Percentiles rank a stretch among this genome's conserved stretches.
Evolutionary conservation across 2,888 invertebrate genomes (phyloP).

Genomic region (Sphinx pinastri): DNA sequence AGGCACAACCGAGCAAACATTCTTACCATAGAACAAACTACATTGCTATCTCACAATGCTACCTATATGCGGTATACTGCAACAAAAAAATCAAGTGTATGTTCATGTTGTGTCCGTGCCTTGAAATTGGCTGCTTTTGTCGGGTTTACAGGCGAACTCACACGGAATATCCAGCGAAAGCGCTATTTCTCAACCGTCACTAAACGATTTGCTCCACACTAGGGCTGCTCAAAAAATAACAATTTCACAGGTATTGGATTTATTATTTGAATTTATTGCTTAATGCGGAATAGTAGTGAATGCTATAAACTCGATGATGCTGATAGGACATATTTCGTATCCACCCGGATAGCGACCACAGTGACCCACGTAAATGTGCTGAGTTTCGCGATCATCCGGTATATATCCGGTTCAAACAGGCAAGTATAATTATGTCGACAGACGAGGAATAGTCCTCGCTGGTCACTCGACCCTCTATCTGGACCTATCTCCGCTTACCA

Average conservation of each 20-base stretch:
- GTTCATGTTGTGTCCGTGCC: conserved; percentile 31
- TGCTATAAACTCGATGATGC: too few relatives aligned
- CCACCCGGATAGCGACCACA: neutral
- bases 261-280: neutral
- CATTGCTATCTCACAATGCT: too few relatives aligned
- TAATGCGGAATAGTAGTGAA: neutral
- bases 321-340: neutral
- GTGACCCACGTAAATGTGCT: too few relatives aligned
- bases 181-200: conserved; percentile 49
- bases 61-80: too few relatives aligned
- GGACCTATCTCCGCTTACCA: too few relatives aligned
- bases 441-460: too few relatives aligned
- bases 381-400: too few relatives aligned
- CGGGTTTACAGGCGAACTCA: conserved; percentile 47
- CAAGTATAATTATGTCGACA: too few relatives aligned
- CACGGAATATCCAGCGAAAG: conserved; percentile 44
- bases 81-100: neutral
- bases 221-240: conserved; percentile 24
- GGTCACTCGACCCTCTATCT: too few relatives aligned
- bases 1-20: too few relatives aligned
- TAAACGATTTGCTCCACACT: conserved; percentile 42
- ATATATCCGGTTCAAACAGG: too few relatives aligned
- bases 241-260: neutral
- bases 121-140: conserved; percentile 53
- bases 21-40: too few relatives aligned